Evolutionary conservation across 2,113 vertebrate species (phyloP).

Genomic region (Coptodon rendalli): DNA sequence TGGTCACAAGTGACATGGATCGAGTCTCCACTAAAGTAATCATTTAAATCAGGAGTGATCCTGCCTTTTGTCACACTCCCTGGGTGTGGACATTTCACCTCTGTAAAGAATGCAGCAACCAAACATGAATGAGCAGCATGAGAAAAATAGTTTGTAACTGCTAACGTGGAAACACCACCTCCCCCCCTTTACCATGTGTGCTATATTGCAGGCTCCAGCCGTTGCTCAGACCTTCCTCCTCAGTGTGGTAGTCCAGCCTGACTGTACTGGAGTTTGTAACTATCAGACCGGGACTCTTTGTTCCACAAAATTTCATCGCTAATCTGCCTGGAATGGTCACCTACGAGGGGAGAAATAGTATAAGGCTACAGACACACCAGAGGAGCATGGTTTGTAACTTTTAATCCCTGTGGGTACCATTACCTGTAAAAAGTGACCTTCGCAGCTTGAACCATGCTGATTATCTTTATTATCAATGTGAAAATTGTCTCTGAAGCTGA

Average conservation of each 20-base stretch:
- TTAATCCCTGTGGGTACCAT: background rate
- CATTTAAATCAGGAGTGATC: background rate
- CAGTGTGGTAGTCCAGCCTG: constrained; percentile 65
- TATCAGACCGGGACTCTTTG: constrained; percentile 59
- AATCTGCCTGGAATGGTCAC: constrained; percentile 38
- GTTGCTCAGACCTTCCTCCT: constrained; percentile 45
- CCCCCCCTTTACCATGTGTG: constrained; percentile 63
- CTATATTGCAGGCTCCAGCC: constrained; percentile 72
- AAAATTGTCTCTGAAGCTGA: constrained; percentile 67
- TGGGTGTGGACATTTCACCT: accelerated
- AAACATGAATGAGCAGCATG: constrained; percentile 18
- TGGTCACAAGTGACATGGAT: background rate
- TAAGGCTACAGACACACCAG: background rate
- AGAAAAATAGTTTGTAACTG: background rate
- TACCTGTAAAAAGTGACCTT: constrained; percentile 70
- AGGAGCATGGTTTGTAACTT: background rate
- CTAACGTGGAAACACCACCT: background rate
- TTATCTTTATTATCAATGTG: constrained; percentile 57
- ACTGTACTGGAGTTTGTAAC: constrained; percentile 45
- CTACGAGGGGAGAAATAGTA: background rate
- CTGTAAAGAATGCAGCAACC: background rate
- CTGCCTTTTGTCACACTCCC: accelerated
- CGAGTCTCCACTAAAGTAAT: background rate
- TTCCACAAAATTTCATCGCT: constrained; percentile 56
- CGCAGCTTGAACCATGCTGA: constrained; percentile 30